Evolutionary conservation across 2,797 vertebrate species (phyloP), one percentile per base, ranked within the genome.

Genomic region (Coendou prehensilis): DNA sequence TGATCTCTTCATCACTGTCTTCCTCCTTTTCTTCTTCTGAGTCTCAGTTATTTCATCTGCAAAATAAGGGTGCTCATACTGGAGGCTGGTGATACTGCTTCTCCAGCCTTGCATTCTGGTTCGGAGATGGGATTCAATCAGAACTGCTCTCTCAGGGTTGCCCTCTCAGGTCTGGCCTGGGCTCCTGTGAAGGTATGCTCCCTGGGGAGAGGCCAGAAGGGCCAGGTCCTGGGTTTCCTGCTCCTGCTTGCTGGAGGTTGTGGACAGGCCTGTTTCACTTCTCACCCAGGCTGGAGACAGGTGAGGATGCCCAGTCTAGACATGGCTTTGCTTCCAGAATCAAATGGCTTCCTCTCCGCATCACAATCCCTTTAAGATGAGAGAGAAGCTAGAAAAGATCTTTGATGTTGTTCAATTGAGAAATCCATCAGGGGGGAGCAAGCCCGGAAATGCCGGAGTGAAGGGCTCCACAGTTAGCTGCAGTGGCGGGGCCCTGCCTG

Each of bases 381-480:
- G 67, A 95, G 30, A 37, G 57, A 93, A 57, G 76, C 69, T 89
- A 69, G 61, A 94, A 91, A 71, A 87, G 88, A 93, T 92, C 95
- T 97, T 97, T 97, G 93, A 97, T 95, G 93, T 91, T 41, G 63
- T 95, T 97, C 88, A 75, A 13, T 41, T 71, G 83, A 92, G 64
- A 97, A 97, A 89, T 89, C 61, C 96, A 91, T 95, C 87, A 96
- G 96, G 75, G 88, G 78, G 89, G 37, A 96, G 85, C 17, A 6
- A 97, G 84, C 54, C 79, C 18, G 88, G 93, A 97, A 97, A 97
- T 97, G 97, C 96, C 52, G 0, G 61, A 94, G 84, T 9, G 79
- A 87, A 95, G 84, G 67, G n/a, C 73, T 93, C 80, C 15, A 14
- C 37, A 50, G 47, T 83, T 1, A 20, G 26, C 86, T 92, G 69